Base-by-base conservation (phyloP, 2,888 invertebrate genomes). In the Drosophila ezoana region DNA sequence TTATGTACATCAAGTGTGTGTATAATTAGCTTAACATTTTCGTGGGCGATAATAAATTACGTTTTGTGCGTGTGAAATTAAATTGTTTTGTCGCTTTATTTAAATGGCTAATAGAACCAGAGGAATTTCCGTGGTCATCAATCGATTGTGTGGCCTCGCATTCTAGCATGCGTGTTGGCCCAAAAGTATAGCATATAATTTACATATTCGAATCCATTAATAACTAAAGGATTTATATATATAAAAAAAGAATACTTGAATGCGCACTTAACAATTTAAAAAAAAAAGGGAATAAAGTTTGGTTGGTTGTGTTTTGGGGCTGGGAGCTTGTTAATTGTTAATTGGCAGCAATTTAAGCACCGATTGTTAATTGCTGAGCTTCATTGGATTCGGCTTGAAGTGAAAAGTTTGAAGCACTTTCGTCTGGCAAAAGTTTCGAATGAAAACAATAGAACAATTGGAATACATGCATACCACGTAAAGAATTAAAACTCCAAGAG, bases 381-480 rank as follows among this genome's bases (percentile, higher is more conserved):
- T 72, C 58, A 72, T 61, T 72, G 48, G 61, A 54, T 49, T 60
- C 43, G 38, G 38, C 43, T 60, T 37, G 72, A 38, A 61, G 47
- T 58, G n/a, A 48, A 77, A 83, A 83, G 66, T 89, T 84, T 85
- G 56, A 72, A 85, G 88, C 66, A 56, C 71, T 87, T 85, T 79
- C 89, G 85, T 85, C 89, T 87, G 86, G 69, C 49, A 47, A 74
- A 85, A 85, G 76, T 79, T 79, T 61, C 47, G 41, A 40, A 57
- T 57, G 13, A 57, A 68, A 65, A 77, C 48, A 76, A 61, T 54
- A 28, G 54, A 64, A 44, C 51, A 71, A 62, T 57, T 56, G 41
- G 38, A 14, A 18, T 23, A 16, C 47, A 16, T 10, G 28, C 13
- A 51, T 18, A 44, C 44, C 8, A 14, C 13, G 28, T 32, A 28